Percentiles rank a stretch among this genome's conserved stretches.
These are phyloP conservation scores for Ceratina japonica DNA, from an alignment of 1,140 invertebrate species.

Conservation along the genomic window DNA sequence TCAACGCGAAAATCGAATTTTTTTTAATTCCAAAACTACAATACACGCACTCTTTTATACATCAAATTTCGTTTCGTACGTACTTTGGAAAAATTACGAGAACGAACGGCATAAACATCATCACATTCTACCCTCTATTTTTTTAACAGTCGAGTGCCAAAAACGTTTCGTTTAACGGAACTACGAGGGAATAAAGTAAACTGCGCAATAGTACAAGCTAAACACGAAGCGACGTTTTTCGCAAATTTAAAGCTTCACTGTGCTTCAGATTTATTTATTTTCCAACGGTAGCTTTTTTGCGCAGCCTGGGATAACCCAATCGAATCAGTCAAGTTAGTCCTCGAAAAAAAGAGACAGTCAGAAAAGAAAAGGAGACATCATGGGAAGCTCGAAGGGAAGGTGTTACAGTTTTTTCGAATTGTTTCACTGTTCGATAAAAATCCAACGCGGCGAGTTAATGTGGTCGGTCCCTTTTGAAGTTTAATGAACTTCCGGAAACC, in stretches of 20 bases:
- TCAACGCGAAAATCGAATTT: too few species aligned
- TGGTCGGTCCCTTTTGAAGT: neutral
- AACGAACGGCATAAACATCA: too few species aligned
- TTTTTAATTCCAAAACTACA: too few species aligned
- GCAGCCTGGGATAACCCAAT: neutral
- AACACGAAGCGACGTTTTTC: neutral
- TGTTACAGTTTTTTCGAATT: neutral
- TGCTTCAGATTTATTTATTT: neutral
- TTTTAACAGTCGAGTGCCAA: too few species aligned
- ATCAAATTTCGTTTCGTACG: too few species aligned
- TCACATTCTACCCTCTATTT: too few species aligned
- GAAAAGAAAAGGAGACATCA: neutral
- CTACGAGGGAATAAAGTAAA: too few species aligned
- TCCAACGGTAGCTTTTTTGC: neutral
- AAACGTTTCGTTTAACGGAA: too few species aligned
- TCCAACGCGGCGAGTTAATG: neutral
- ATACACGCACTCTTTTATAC: too few species aligned
- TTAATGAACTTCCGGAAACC: slow-evolving; percentile 28
- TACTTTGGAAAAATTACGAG: too few species aligned
- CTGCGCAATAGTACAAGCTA: neutral
- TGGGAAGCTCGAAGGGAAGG: neutral
- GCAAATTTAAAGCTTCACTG: neutral
- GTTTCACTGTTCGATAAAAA: neutral
- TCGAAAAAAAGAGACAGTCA: neutral
- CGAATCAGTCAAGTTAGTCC: neutral